Base-by-base conservation (phyloP, 2,113 vertebrate genomes). In the Ctenodactylus gundi region DNA sequence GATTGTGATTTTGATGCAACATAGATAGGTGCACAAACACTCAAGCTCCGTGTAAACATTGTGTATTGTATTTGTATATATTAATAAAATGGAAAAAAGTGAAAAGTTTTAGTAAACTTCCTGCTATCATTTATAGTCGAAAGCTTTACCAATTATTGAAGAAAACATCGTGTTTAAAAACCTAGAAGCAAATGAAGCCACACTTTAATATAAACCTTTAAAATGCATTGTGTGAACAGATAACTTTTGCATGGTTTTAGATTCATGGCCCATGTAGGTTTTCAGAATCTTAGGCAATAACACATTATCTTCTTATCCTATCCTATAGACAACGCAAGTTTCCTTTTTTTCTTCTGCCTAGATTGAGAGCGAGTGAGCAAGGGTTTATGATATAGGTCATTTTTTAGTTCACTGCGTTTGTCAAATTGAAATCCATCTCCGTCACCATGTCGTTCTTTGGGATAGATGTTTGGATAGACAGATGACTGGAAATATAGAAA, bases 361-460 rank as follows among this genome's bases (percentile, higher is more conserved):
- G 51, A 89, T 84, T 27, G 62, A 89, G 80, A 58, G 55, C 7
- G 27, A 34, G 9, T 10, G 77, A 83, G 36, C 55, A 36, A 55
- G 85, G 15, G 41, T 75, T 90, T 94, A 86, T 90, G 86, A 86
- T 82, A 77, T 25, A 86, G 82, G 65, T 97, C 51, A 88, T 64
- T 90, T 97, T 94, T 94, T 60, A 92, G 88, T 86, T 96, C 72
- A 86, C 55, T 83, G 65, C 60, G 57, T 93, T 91, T 96, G 60
- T 94, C 88, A 90, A 68, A 34, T 14, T 86, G 68, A 94, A 95
- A 96, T 95, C 89, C 55, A 95, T 92, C 80, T 89, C 90, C 95
- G 83, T 94, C 85, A 95, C 18, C 36, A 13, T 84, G 65, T 72
- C 85, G 76, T 94, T 96, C 80, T 90, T 94, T 57, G 51, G 49